Evolutionary conservation across 2,113 vertebrate species (phyloP).

Genomic region (Takifugu bimaculatus): DNA sequence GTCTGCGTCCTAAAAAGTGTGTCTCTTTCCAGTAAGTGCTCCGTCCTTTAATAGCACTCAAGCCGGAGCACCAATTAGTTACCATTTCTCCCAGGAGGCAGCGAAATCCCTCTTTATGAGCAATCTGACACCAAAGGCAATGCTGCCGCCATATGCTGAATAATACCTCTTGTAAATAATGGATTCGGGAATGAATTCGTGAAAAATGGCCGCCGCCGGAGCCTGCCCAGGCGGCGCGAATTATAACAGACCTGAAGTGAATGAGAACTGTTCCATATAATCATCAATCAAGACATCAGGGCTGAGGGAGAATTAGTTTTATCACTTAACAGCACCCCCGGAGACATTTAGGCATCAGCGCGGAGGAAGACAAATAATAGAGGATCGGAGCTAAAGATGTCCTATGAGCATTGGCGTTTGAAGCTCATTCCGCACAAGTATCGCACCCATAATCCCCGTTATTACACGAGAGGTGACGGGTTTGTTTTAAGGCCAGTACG

Average conservation of each 20-base stretch:
- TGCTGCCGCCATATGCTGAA: slow-evolving; percentile 64
- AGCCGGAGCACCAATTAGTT: slow-evolving; percentile 72
- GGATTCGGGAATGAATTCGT: slow-evolving; percentile 48
- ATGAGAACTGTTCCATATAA: slow-evolving; percentile 31
- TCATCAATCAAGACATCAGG: slow-evolving; percentile 37
- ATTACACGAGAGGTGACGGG: no score
- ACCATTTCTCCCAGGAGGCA: slow-evolving; percentile 64
- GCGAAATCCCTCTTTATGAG: slow-evolving; percentile 66
- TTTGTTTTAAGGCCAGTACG: no score
- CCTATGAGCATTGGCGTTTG: slow-evolving; percentile 29
- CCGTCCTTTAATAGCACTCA: slow-evolving; percentile 80
- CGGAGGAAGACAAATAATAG: slow-evolving; percentile 50
- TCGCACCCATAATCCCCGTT: slow-evolving; percentile 16
- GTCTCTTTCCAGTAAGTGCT: slow-evolving; percentile 68
- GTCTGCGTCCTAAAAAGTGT: slow-evolving; percentile 82
- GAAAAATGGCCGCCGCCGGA: slow-evolving; percentile 46
- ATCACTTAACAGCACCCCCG: slow-evolving; percentile 43
- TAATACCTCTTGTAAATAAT: slow-evolving; percentile 64
- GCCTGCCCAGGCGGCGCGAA: slow-evolving; percentile 40
- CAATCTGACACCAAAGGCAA: slow-evolving; percentile 65
- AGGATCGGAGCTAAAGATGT: slow-evolving; percentile 30
- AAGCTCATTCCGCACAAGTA: background rate
- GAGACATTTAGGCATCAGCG: slow-evolving; percentile 27
- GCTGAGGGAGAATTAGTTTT: slow-evolving; percentile 45
- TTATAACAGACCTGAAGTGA: slow-evolving; percentile 38